Conservation (phyloP, 2,888 invertebrate species). For the Ethmia dodecea region DNA sequence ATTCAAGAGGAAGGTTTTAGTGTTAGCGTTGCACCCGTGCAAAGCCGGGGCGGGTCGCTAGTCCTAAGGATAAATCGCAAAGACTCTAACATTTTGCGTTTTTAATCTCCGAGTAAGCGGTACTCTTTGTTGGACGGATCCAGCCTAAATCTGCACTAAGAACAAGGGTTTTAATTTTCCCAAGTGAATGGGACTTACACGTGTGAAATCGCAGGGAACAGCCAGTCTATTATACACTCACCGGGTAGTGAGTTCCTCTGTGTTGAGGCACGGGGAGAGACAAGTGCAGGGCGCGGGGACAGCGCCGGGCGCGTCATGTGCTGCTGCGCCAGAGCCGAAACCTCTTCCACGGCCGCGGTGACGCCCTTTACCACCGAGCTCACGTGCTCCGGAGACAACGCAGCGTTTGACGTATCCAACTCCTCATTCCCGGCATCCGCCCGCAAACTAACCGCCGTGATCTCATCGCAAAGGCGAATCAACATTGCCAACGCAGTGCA, state of each 20-base stretch:
- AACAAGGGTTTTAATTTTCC: too few species aligned
- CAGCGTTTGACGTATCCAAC: constrained; percentile 48
- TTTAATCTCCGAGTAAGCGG: too few species aligned
- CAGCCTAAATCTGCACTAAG: too few species aligned
- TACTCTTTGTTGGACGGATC: too few species aligned
- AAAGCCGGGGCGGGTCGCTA: too few species aligned
- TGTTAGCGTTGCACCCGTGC: too few species aligned
- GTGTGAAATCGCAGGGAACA: too few species aligned
- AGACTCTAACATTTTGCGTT: too few species aligned
- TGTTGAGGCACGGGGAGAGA: constrained; percentile 66
- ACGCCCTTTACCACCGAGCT: constrained; percentile 59
- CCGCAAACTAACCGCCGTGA: constrained; percentile 85
- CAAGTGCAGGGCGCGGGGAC: constrained; percentile 61
- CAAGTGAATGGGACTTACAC: too few species aligned
- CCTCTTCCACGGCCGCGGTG: constrained; percentile 61
- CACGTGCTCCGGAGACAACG: constrained; percentile 60
- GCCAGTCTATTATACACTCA: too few species aligned
- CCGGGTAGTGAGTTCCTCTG: constrained; percentile 73
- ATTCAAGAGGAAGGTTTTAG: too few species aligned
- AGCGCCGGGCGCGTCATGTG: constrained; percentile 82
- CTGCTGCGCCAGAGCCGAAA: constrained; percentile 87
- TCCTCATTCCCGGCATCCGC: constrained; percentile 66
- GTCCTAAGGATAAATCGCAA: too few species aligned
- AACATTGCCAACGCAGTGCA: constrained; percentile 91
- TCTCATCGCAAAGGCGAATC: constrained; percentile 93